Percentiles rank a stretch among this genome's conserved stretches.
Conservation (phyloP, 2,888 invertebrate genomes). For the Disparrhopalites patrizii region DNA sequence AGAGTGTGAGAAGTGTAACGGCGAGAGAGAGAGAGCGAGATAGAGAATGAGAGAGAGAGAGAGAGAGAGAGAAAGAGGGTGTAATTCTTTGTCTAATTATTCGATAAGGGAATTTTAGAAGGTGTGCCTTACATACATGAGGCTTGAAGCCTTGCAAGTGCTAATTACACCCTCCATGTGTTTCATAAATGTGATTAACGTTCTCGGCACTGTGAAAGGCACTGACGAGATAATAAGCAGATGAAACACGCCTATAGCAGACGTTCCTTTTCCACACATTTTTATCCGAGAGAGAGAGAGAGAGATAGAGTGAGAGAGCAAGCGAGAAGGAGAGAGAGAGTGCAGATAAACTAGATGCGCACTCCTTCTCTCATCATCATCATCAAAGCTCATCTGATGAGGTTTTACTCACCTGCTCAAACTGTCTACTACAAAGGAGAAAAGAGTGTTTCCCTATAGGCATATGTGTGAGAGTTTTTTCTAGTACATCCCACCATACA, state of each 20-base stretch:
- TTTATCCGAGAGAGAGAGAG: too few relatives aligned
- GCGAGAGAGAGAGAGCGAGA: conserved; percentile 1
- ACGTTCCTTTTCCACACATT: conserved; percentile 30
- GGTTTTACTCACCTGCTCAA: conserved; percentile 34
- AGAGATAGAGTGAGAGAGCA: too few relatives aligned
- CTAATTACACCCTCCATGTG: conserved; percentile 47
- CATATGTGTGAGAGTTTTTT: too few relatives aligned
- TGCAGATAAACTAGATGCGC: conserved; percentile 36
- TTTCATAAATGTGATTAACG: conserved; percentile 48
- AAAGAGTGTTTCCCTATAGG: too few relatives aligned
- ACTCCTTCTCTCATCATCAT: conserved; percentile 40
- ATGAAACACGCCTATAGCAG: conserved; percentile 35
- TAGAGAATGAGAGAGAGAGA: conserved; percentile 1
- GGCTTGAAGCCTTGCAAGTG: conserved; percentile 41
- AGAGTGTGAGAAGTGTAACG: background rate
- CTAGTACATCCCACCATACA: too few relatives aligned
- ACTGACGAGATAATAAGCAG: conserved; percentile 48
- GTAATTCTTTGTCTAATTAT: conserved; percentile 40
- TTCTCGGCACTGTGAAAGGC: conserved; percentile 37
- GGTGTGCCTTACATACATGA: conserved; percentile 42
- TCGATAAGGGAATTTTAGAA: conserved; percentile 44
- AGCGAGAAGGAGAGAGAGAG: too few relatives aligned
- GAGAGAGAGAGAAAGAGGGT: conserved; percentile 2
- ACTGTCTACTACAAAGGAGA: too few relatives aligned
- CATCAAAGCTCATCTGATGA: conserved; percentile 36